phyloP scores from a whole-genome alignment of 2,113 vertebrate genomes.

The Guaruba guarouba region DNA sequence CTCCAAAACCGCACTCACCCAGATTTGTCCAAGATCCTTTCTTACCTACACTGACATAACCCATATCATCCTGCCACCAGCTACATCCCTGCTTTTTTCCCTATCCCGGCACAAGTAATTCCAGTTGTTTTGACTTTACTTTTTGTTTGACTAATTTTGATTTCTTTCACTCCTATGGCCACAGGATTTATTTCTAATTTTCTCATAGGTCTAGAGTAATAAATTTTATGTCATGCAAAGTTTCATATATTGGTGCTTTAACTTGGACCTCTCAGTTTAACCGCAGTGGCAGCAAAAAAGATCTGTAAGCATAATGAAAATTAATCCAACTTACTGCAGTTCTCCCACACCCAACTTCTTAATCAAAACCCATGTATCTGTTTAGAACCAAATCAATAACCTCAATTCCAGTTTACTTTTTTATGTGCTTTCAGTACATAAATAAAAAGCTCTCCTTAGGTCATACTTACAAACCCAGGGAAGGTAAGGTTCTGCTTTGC shows the following conservation, averaged over 20 bases:
- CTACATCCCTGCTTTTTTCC: background rate
- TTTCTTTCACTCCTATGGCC: background rate
- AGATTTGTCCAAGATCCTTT: background rate
- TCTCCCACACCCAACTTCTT: background rate
- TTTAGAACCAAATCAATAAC: background rate
- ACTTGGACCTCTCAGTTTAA: background rate
- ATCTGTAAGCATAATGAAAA: background rate
- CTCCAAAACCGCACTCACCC: background rate
- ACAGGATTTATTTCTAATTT: background rate
- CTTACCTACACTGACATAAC: background rate
- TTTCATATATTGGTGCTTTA: background rate
- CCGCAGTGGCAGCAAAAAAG: background rate
- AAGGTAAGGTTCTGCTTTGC: conserved; percentile 1
- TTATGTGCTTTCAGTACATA: background rate
- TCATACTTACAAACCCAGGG: background rate
- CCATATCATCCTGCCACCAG: background rate
- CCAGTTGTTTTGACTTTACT: background rate
- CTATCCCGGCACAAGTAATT: background rate
- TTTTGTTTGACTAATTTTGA: background rate
- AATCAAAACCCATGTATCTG: background rate
- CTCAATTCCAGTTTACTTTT: background rate
- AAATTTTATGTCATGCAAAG: background rate
- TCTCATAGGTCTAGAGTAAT: background rate
- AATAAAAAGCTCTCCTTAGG: background rate
- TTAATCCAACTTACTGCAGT: background rate